Conservation (phyloP, 2,797 vertebrate genomes). For the Crenuchus spilurus region DNA sequence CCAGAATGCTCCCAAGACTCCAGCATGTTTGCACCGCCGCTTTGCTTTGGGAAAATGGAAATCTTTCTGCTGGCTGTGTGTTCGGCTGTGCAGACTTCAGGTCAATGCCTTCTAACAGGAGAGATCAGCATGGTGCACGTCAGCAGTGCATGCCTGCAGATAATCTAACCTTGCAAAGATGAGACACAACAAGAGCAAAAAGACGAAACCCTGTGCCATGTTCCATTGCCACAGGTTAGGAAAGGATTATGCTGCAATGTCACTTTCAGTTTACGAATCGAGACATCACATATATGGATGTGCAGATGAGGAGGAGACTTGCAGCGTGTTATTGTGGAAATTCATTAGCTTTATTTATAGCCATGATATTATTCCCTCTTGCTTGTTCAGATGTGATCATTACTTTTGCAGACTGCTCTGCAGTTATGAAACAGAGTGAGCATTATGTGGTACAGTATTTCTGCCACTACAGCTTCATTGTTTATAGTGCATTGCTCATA, state of each 20-base stretch:
- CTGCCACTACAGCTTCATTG: slow-evolving; percentile 1
- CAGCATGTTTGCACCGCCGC: background rate
- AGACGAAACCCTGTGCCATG: background rate
- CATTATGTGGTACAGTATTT: background rate
- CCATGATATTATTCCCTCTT: slow-evolving; percentile 17
- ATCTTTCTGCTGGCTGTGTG: slow-evolving; percentile 7
- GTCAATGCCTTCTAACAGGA: slow-evolving; percentile 20
- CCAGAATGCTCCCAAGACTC: background rate
- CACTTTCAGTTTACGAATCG: slow-evolving; percentile 18
- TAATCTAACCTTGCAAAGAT: slow-evolving; percentile 39
- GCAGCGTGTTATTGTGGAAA: slow-evolving; percentile 14
- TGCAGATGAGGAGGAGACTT: slow-evolving; percentile 18
- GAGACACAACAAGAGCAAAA: slow-evolving; percentile 18
- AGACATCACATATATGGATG: slow-evolving; percentile 27
- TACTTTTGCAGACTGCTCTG: slow-evolving; percentile 23
- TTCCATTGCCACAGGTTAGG: slow-evolving; percentile 9
- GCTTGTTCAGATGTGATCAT: slow-evolving; percentile 13
- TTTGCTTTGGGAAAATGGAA: slow-evolving; percentile 21
- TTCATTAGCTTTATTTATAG: slow-evolving; percentile 42
- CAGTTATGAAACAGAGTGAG: background rate
- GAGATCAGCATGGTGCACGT: background rate
- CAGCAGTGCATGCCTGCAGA: slow-evolving; percentile 8
- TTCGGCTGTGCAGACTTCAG: slow-evolving; percentile 20
- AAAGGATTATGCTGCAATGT: slow-evolving; percentile 24
- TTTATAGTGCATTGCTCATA: slow-evolving; percentile 7